Percentiles rank a stretch among this genome's conserved stretches.
These are phyloP conservation scores for Ceratotherium simum DNA, from an alignment of 2,113 vertebrate species.

Conservation along the genomic window DNA sequence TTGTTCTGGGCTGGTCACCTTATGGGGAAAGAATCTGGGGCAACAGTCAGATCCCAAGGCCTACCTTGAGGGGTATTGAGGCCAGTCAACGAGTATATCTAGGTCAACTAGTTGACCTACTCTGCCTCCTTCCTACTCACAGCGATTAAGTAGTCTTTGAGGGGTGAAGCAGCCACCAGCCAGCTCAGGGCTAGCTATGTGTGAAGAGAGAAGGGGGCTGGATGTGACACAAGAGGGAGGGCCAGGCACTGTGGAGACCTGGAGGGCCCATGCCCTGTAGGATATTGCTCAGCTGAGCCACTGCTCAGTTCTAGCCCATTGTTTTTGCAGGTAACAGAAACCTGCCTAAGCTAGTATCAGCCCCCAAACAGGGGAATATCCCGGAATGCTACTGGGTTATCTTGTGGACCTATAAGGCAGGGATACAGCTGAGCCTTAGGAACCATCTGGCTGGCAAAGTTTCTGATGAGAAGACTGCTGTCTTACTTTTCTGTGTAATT, in stretches of 20 bases:
- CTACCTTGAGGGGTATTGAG: not conserved
- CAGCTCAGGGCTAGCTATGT: not conserved
- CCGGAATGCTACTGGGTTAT: not conserved
- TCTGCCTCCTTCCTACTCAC: not conserved
- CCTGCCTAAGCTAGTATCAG: not conserved
- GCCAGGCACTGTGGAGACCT: not conserved
- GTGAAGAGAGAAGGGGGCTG: not conserved
- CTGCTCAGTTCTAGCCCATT: not conserved
- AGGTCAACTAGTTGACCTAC: not conserved
- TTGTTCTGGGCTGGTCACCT: not conserved
- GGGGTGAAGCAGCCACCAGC: not conserved
- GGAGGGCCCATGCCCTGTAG: not conserved
- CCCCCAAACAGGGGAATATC: not conserved
- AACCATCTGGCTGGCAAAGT: not conserved
- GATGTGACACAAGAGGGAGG: not conserved
- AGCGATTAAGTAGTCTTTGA: not conserved
- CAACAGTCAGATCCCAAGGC: not conserved
- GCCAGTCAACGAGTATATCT: not conserved
- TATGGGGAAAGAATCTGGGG: not conserved
- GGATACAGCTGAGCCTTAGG: not conserved
- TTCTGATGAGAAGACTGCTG: slow-evolving; percentile 1
- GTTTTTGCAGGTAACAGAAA: not conserved
- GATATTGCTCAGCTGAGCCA: not conserved
- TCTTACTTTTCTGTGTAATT: slow-evolving; percentile 6
- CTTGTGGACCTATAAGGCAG: not conserved